Conservation (phyloP, 2,113 vertebrate species). For the Ivindomyrus marchei region DNA sequence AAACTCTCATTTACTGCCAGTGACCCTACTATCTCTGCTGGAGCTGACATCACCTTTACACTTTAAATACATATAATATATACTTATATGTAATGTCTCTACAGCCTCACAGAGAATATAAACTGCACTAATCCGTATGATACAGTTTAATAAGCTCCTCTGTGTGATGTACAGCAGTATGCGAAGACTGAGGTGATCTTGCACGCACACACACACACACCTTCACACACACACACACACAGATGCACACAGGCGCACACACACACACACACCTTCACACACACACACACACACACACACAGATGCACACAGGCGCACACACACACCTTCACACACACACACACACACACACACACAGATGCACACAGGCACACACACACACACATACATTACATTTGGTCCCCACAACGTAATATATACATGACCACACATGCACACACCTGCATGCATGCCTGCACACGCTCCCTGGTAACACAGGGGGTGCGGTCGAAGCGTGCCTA, state of each 20-base stretch:
- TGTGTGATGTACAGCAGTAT: conserved; percentile 48
- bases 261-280: not conserved
- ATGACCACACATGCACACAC: not conserved
- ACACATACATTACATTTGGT: not conserved
- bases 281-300: too few relatives aligned
- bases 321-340: not conserved
- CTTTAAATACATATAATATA: conserved; percentile 47
- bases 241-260: too few relatives aligned
- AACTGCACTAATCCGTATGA: conserved; percentile 64
- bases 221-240: not conserved
- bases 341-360: not conserved
- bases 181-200: conserved; percentile 45
- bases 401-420: too few relatives aligned
- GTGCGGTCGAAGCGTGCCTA: conserved; percentile 42
- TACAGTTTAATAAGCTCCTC: conserved; percentile 59
- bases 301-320: not conserved
- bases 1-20: conserved; percentile 65
- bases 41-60: conserved; percentile 55
- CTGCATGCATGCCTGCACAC: conserved; percentile 21
- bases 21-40: conserved; percentile 58
- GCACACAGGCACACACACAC: not conserved
- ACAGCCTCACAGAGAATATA: conserved; percentile 59
- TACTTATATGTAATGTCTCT: conserved; percentile 63
- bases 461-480: conserved; percentile 21
- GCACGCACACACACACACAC: not conserved